Evolutionary conservation across 2,888 invertebrate species (phyloP).

Genomic region (Agrochola lota): DNA sequence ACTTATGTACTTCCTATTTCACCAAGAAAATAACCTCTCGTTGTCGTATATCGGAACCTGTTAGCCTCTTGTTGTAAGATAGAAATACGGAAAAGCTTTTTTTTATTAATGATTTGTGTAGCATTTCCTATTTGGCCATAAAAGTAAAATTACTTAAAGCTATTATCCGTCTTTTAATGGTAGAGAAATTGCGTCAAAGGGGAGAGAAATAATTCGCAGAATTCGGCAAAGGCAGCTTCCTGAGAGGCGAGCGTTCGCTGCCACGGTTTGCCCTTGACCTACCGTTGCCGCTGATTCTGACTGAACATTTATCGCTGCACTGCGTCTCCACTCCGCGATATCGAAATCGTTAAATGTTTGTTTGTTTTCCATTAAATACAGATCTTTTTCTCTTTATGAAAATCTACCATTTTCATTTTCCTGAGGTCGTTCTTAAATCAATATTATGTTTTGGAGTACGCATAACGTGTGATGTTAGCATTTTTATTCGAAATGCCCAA

Average conservation of each 20-base stretch:
- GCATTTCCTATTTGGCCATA: conserved; percentile 20
- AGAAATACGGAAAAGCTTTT: conserved; percentile 10
- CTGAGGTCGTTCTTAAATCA: conserved; percentile 12
- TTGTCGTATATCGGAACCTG: conserved; percentile 29
- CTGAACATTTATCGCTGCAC: conserved; percentile 72
- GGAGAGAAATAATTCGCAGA: conserved; percentile 72
- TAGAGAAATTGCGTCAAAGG: conserved; percentile 67
- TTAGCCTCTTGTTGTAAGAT: conserved; percentile 32
- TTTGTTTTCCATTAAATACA: conserved; percentile 55
- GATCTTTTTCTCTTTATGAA: conserved; percentile 10
- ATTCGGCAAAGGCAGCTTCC: conserved; percentile 68
- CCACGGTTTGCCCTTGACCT: conserved; percentile 83
- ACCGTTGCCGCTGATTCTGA: conserved; percentile 68
- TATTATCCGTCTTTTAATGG: conserved; percentile 50
- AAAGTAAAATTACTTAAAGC: conserved; percentile 1
- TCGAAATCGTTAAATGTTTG: conserved; percentile 59
- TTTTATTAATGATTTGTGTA: conserved; percentile 7
- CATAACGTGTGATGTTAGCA: background rate
- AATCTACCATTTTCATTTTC: background rate
- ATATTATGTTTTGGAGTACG: conserved; percentile 12
- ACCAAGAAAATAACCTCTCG: conserved; percentile 27
- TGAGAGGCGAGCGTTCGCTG: conserved; percentile 71
- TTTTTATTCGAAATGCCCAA: conserved; percentile 8
- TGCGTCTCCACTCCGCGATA: conserved; percentile 68
- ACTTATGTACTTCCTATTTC: conserved; percentile 63